Percentiles rank a stretch among this genome's conserved stretches.
phyloP scores from a whole-genome alignment of 2,888 invertebrate genomes.

The Drosophila meridiana region DNA sequence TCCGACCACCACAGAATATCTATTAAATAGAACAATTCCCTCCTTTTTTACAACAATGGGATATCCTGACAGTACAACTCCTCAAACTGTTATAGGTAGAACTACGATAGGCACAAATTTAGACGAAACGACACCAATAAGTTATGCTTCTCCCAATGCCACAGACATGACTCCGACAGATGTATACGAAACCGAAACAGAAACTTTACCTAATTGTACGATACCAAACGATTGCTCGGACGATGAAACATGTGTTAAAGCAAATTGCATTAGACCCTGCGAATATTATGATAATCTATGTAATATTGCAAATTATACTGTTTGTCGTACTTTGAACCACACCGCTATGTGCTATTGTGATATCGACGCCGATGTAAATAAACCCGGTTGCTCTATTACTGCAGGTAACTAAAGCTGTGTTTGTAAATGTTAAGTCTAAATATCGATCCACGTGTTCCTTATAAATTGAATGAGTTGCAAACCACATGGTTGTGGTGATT shows the following conservation, averaged over 20 bases:
- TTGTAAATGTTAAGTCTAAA: conserved; percentile 65
- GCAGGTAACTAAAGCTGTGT: conserved; percentile 87
- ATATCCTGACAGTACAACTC: conserved; percentile 8
- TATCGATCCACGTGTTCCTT: conserved; percentile 51
- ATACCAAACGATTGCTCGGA: conserved; percentile 84
- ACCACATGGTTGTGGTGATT: conserved; percentile 71
- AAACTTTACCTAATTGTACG: conserved; percentile 62
- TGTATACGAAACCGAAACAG: conserved; percentile 27
- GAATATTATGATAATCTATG: conserved; percentile 81
- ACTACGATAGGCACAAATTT: conserved; percentile 4
- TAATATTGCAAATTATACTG: conserved; percentile 83
- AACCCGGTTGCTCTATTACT: conserved; percentile 86
- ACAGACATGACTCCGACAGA: conserved; percentile 29
- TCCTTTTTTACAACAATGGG: conserved; percentile 21
- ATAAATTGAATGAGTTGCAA: conserved; percentile 72
- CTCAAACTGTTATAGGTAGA: conserved; percentile 2
- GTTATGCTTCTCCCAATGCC: conserved; percentile 15
- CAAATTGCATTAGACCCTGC: conserved; percentile 86
- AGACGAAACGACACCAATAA: conserved; percentile 3
- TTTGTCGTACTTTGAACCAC: conserved; percentile 86
- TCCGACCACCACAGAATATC: background rate
- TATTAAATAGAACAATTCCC: conserved; percentile 16
- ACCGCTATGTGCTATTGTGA: conserved; percentile 87
- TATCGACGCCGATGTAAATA: conserved; percentile 85
- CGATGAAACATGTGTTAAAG: conserved; percentile 85